phyloP scores from a whole-genome alignment of 1,140 invertebrate species.

The Pogonomyrmex barbatus region DNA sequence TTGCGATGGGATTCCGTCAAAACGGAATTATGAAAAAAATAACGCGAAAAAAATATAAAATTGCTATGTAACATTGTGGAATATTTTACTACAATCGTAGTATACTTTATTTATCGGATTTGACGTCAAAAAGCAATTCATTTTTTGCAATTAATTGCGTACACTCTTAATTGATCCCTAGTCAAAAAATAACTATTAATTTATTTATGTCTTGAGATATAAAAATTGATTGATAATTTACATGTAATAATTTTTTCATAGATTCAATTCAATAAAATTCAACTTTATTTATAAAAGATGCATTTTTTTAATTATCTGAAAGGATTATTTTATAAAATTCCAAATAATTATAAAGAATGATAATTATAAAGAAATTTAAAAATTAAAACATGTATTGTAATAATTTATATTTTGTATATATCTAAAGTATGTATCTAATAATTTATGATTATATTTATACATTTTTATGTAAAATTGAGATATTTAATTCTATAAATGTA shows the following conservation, averaged over 20 bases:
- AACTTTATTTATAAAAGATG: background rate
- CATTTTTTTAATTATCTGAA: background rate
- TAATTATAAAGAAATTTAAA: background rate
- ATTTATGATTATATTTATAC: background rate
- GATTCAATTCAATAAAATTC: no score
- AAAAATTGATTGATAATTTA: no score
- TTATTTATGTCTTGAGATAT: no score
- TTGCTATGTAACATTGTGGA: background rate
- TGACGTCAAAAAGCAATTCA: no score
- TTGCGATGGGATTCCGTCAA: background rate
- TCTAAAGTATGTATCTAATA: background rate
- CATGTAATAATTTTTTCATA: no score
- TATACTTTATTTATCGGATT: no score
- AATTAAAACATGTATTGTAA: background rate
- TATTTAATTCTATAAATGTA: background rate
- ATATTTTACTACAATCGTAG: no score
- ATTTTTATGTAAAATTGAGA: slow-evolving; percentile 2
- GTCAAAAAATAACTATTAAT: no score
- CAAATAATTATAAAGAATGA: background rate
- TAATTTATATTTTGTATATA: background rate
- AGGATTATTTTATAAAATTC: no score
- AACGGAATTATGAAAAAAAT: background rate
- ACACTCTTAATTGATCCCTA: no score
- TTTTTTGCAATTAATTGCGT: no score
- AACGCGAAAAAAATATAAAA: background rate